Base-by-base conservation (phyloP, 2,113 vertebrate genomes). In the Rhynchomys soricoides region DNA sequence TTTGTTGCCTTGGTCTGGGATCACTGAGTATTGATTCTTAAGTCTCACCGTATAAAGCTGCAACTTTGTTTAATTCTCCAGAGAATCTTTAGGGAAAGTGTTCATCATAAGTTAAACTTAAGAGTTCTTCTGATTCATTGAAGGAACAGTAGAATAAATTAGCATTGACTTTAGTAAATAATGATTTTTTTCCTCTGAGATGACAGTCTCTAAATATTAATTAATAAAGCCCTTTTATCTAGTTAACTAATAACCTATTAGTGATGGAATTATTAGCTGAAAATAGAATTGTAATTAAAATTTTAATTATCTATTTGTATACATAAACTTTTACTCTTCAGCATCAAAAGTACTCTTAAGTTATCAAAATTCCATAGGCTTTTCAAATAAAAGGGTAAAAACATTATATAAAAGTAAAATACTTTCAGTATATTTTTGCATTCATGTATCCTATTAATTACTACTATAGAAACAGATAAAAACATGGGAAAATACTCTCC, bases 1-100 rank as follows among this genome's bases (percentile, higher is more conserved):
- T 95, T 94, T 87, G 82, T 43, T 78, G 31, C 48, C 88, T 17
- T 5, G 64, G 13, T 93, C 83, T 92, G 29, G 43, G 40, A 95
- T 93, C 77, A 94, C 78, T 79, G 78, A 68, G 0, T 91, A 95
- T 96, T 91, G 90, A 96, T 96, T 93, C 73, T 86, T 34, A 4
- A 79, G 50, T 85, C 17, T 62, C 52, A 89, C 55, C 59, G 62
- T 37, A 40, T 74, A 64, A 96, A 91, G 71, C 75, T 62, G 19
- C 59, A 97, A 90, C 16, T 78, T 91, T 31, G 15, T 62, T 86
- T 74, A 70, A 79, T 96, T 96, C 95, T 8, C 85, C 43, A 64
- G 48, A 68, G n/a, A 57, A 40, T 89, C 52, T 93, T 78, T 15
- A 91, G 64, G n/a, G 7, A 92, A 90, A 85, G 57, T 59, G 68